Conservation (phyloP, 2,888 invertebrate species). For the Volucella bombylans region DNA sequence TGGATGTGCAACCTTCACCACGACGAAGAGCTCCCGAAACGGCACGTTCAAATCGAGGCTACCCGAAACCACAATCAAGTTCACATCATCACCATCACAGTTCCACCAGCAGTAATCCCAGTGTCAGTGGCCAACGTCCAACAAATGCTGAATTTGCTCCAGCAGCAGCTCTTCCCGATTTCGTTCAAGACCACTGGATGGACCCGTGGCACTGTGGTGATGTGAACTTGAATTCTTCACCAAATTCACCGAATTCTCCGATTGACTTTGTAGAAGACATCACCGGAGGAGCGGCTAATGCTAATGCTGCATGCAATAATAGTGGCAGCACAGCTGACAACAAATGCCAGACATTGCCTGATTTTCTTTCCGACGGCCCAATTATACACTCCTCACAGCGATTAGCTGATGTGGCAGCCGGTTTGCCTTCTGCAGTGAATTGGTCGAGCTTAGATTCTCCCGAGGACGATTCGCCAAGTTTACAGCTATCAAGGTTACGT, state of each 20-base stretch:
- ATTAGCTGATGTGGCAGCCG: slow-evolving; percentile 81
- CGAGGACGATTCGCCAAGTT: slow-evolving; percentile 79
- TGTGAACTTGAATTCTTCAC: slow-evolving; percentile 80
- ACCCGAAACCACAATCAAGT: slow-evolving; percentile 42
- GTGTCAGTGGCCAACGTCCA: slow-evolving; percentile 64
- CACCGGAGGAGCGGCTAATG: slow-evolving; percentile 60
- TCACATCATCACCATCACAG: slow-evolving; percentile 48
- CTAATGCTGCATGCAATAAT: slow-evolving; percentile 25
- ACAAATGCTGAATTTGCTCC: slow-evolving; percentile 76
- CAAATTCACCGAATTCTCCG: slow-evolving; percentile 78
- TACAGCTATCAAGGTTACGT: slow-evolving; percentile 78
- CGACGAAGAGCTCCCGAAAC: slow-evolving; percentile 53
- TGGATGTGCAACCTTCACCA: slow-evolving; percentile 77
- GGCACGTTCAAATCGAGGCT: slow-evolving; percentile 60
- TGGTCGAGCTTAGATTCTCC: slow-evolving; percentile 79
- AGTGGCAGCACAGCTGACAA: slow-evolving; percentile 51
- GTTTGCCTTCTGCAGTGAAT: slow-evolving; percentile 79
- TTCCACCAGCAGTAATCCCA: slow-evolving; percentile 53
- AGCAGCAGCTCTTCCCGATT: slow-evolving; percentile 87
- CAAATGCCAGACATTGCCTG: slow-evolving; percentile 85
- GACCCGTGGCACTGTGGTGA: slow-evolving; percentile 84
- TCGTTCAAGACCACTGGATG: slow-evolving; percentile 94
- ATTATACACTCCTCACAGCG: slow-evolving; percentile 82
- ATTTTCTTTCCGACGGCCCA: slow-evolving; percentile 89
- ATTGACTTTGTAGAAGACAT: slow-evolving; percentile 77